A percentile compares a stretch with the other conserved stretches of the same genome.
phyloP scores from a whole-genome alignment of 2,113 vertebrate species.

The Indri indri region DNA sequence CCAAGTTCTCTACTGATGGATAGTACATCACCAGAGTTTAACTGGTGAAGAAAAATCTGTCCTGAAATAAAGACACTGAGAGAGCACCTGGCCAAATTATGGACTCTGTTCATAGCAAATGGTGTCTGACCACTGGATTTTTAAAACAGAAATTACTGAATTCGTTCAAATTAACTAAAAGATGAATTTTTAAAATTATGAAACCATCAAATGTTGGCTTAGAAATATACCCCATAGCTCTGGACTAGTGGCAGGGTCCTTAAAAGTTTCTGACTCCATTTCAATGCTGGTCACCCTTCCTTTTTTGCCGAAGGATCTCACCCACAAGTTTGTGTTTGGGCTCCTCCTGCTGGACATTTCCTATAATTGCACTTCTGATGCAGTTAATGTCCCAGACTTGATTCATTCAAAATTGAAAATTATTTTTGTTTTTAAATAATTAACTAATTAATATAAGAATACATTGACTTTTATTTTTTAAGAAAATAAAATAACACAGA shows the following conservation, averaged over 20 bases:
- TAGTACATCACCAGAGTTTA: neutral
- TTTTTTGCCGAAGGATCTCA: neutral
- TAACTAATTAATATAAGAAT: neutral
- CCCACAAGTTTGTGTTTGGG: neutral
- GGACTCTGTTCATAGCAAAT: neutral
- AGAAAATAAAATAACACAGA: neutral
- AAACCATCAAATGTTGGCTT: neutral
- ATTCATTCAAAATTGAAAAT: neutral
- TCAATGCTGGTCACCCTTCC: fast-evolving
- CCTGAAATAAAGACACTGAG: too few relatives aligned
- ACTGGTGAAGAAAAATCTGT: neutral
- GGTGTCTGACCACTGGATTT: neutral
- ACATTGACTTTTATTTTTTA: neutral
- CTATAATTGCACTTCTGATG: neutral
- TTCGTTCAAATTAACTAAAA: neutral
- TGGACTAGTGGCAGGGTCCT: neutral
- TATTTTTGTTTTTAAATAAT: neutral
- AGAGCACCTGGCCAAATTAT: neutral
- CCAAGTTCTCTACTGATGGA: neutral
- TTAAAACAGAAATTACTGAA: neutral
- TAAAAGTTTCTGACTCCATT: neutral
- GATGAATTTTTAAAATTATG: neutral
- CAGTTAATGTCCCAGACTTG: neutral
- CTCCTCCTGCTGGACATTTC: constrained; percentile 31
- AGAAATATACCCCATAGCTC: neutral